These are phyloP conservation scores for Sinocyclocheilus rhinocerous DNA, from an alignment of 2,113 vertebrate species.

Conservation along the genomic window DNA sequence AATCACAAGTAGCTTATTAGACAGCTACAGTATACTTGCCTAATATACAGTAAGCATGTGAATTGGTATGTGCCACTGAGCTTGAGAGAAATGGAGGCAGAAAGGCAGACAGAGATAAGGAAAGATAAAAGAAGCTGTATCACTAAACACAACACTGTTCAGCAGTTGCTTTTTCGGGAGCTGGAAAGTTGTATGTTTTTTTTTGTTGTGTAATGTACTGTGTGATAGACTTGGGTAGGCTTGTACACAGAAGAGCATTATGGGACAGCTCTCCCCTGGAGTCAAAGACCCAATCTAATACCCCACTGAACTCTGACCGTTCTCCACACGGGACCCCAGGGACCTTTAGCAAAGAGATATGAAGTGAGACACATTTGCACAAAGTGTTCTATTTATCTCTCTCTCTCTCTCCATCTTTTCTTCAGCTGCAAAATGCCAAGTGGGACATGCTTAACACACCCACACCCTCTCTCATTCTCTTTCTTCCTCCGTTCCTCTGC, in stretches of 20 bases:
- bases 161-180: neutral
- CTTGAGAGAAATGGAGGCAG: neutral
- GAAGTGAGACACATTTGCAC: constrained; percentile 39
- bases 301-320: constrained; percentile 37
- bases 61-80: neutral
- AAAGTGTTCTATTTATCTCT: constrained; percentile 48
- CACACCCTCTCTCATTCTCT: constrained; percentile 36
- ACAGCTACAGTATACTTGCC: no score
- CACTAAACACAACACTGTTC: neutral
- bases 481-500: constrained; percentile 25
- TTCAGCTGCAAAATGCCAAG: constrained; percentile 30
- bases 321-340: constrained; percentile 25
- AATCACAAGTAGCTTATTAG: neutral
- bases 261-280: constrained; percentile 26
- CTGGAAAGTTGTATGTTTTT: neutral
- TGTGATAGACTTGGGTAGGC: constrained; percentile 16
- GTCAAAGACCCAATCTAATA: constrained; percentile 46
- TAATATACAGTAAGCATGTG: neutral
- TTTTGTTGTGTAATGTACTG: constrained; percentile 37
- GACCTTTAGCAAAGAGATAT: constrained; percentile 37
- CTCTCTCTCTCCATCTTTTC: constrained; percentile 19
- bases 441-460: constrained; percentile 43
- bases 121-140: neutral
- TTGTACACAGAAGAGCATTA: constrained; percentile 4
- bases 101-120: neutral